Conservation (phyloP, 2,113 vertebrate genomes). For the Dasyprocta punctata region DNA sequence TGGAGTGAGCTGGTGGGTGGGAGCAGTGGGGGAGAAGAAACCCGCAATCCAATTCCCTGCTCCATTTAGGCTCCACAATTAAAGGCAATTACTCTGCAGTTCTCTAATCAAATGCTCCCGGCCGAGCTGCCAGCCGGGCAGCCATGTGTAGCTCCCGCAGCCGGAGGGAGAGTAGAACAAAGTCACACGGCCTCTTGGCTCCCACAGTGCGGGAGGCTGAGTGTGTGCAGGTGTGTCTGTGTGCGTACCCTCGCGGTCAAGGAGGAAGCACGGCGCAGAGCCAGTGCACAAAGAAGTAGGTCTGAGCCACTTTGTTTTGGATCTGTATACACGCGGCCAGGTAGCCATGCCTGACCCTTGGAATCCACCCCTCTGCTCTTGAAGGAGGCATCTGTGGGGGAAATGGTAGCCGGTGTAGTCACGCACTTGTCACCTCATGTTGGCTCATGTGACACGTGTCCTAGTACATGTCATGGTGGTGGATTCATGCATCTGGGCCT, state of each 20-base stretch:
- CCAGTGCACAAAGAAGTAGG: too few species aligned
- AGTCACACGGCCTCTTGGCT: conserved; percentile 28
- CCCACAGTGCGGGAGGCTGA: not conserved
- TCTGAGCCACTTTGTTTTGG: not conserved
- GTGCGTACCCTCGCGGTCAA: accelerated
- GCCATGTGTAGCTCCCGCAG: conserved; percentile 65
- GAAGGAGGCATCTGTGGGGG: accelerated
- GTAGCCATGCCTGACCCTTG: accelerated
- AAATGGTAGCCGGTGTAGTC: accelerated
- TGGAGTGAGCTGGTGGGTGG: conserved; percentile 3
- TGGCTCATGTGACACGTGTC: not conserved
- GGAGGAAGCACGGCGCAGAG: not conserved
- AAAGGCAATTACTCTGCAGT: conserved; percentile 80
- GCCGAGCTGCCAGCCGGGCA: conserved; percentile 76
- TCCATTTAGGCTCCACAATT: conserved; percentile 78
- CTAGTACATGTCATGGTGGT: not conserved
- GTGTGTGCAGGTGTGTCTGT: not conserved
- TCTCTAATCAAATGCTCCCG: conserved; percentile 78
- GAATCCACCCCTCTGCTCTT: not conserved
- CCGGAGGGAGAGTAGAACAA: conserved; percentile 30
- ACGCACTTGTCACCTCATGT: accelerated
- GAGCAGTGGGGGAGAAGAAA: conserved; percentile 47
- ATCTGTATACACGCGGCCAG: accelerated
- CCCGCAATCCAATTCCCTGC: conserved; percentile 77
- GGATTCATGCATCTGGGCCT: too few species aligned